Conservation (phyloP, 2,113 vertebrate genomes). For the Spizaetus ornatus region DNA sequence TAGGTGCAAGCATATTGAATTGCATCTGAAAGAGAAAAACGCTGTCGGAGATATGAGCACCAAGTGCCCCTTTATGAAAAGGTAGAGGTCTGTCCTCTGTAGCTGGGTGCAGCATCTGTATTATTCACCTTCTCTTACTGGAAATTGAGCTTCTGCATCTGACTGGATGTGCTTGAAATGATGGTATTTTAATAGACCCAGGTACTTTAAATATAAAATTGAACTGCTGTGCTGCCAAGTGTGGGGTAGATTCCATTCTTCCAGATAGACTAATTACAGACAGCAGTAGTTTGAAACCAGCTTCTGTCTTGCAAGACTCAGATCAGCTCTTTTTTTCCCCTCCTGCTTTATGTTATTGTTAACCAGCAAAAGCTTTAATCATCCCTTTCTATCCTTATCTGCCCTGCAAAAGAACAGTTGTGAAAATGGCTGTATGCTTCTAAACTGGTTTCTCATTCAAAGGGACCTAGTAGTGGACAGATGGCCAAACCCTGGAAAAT, state of each 20-base stretch:
- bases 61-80: neutral
- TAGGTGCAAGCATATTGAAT: neutral
- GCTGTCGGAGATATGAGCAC: neutral
- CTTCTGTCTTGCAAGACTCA: neutral
- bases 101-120: neutral
- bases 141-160: neutral
- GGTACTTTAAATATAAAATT: neutral
- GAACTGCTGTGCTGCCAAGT: neutral
- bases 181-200: neutral
- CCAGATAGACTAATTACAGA: neutral
- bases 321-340: neutral
- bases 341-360: neutral
- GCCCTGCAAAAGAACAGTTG: neutral
- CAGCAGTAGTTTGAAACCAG: neutral
- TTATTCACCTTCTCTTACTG: neutral
- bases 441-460: neutral
- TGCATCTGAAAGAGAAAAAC: neutral
- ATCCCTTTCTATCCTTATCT: neutral
- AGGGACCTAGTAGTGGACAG: conserved; percentile 8
- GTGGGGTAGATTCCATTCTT: neutral
- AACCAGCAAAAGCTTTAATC: conserved; percentile 8
- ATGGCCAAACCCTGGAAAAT: conserved; percentile 18
- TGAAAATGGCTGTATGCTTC: neutral
- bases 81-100: neutral
- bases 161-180: neutral